phyloP scores from a whole-genome alignment of 1,140 invertebrate species.

The Leucophenga varia region DNA sequence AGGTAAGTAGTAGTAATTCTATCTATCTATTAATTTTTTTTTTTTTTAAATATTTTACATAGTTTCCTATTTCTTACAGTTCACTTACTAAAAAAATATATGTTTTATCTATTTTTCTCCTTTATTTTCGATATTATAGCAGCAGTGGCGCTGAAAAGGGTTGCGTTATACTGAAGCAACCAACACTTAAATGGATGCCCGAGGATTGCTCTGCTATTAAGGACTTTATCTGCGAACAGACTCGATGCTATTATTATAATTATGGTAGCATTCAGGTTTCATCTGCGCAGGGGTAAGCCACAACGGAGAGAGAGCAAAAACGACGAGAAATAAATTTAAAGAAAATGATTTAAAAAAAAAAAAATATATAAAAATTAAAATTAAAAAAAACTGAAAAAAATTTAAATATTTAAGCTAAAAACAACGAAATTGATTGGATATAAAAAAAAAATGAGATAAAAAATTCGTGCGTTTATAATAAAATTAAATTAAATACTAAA shows the following conservation, averaged over 20 bases:
- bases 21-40: constrained; percentile 4
- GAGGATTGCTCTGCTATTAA: constrained; percentile 80
- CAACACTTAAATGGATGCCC: constrained; percentile 75
- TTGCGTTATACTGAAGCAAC: constrained; percentile 74
- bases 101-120: background rate
- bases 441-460: constrained; percentile 1
- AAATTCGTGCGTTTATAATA: too few species aligned
- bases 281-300: constrained; percentile 81
- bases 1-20: constrained; percentile 63
- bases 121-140: constrained; percentile 49
- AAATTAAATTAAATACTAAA: constrained; percentile 19
- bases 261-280: constrained; percentile 85
- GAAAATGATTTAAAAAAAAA: constrained; percentile 16
- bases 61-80: too few species aligned
- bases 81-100: too few species aligned
- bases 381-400: constrained; percentile 10
- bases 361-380: constrained; percentile 18
- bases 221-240: constrained; percentile 87
- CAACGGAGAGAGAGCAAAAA: constrained; percentile 11
- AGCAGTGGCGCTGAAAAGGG: constrained; percentile 68
- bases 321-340: constrained; percentile 22
- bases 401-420: constrained; percentile 12
- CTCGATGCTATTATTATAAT: constrained; percentile 86
- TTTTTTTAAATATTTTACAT: too few species aligned
- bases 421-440: constrained; percentile 18